These are phyloP conservation scores for Poeciliopsis paucimaculata DNA, from an alignment of 2,797 vertebrate species.

Conservation along the genomic window DNA sequence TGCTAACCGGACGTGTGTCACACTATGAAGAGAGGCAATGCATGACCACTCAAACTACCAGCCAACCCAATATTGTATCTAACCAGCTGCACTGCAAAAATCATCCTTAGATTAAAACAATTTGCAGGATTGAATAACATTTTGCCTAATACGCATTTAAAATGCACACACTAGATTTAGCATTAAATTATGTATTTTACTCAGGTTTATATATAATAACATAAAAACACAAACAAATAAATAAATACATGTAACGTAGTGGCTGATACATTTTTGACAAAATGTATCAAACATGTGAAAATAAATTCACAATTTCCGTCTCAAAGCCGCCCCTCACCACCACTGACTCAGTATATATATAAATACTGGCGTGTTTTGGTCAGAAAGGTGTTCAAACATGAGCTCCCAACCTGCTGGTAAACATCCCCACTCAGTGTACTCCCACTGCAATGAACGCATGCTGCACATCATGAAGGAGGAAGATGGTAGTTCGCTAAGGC, in stretches of 20 bases:
- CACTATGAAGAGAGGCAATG: not conserved
- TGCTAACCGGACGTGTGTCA: not conserved
- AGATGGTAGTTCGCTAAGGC: constrained; percentile 84
- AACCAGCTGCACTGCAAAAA: not conserved
- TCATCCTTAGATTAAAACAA: not conserved
- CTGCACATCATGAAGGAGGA: constrained; percentile 80
- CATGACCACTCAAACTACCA: not conserved
- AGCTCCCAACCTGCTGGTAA: constrained; percentile 54
- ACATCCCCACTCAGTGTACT: constrained; percentile 71
- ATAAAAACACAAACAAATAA: not conserved
- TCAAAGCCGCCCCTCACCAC: not conserved
- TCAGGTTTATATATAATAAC: not conserved
- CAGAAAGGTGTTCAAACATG: not conserved
- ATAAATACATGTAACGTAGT: not conserved
- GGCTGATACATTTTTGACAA: not conserved
- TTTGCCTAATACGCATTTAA: not conserved
- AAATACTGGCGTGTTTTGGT: constrained; percentile 23
- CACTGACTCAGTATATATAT: not conserved
- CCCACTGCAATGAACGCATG: constrained; percentile 79
- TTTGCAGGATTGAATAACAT: not conserved
- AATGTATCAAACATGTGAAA: not conserved
- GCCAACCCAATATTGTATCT: not conserved
- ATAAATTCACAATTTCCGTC: not conserved
- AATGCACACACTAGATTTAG: too few relatives aligned
- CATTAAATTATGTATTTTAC: not conserved